Conservation (phyloP, 2,888 invertebrate species). For the Psococerastis gibbosa region DNA sequence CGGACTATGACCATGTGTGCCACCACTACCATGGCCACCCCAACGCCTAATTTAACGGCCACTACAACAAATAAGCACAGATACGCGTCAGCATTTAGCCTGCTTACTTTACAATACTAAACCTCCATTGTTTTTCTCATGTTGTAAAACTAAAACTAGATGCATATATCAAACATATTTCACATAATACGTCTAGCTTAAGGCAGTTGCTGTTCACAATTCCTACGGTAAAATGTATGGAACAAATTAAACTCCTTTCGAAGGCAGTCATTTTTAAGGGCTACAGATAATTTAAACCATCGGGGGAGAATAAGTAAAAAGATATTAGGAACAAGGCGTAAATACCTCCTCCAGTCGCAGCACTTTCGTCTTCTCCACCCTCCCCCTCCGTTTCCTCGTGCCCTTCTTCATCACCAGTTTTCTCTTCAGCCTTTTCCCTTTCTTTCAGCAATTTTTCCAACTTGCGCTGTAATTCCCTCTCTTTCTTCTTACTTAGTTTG, state of each 20-base stretch:
- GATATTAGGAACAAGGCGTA: slow-evolving; percentile 8
- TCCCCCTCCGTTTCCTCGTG: slow-evolving; percentile 22
- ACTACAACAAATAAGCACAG: slow-evolving; percentile 48
- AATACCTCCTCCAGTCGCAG: slow-evolving; percentile 8
- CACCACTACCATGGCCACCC: slow-evolving; percentile 64
- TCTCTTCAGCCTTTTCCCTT: background rate
- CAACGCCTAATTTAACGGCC: slow-evolving; percentile 70
- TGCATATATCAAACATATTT: no score
- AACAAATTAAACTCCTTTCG: no score
- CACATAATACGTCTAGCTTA: no score
- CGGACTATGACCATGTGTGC: slow-evolving; percentile 71
- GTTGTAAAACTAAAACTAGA: no score
- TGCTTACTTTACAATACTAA: background rate
- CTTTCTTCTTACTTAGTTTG: slow-evolving; percentile 1
- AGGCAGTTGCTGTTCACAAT: no score
- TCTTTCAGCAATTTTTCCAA: slow-evolving; percentile 8
- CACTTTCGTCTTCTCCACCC: slow-evolving; percentile 24
- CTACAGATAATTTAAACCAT: no score
- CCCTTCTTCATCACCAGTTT: slow-evolving; percentile 21
- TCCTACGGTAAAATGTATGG: no score
- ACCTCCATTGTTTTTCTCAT: no score
- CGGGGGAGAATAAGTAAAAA: background rate
- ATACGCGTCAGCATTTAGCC: background rate
- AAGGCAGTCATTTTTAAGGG: background rate
- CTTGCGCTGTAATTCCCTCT: slow-evolving; percentile 3